Percentiles rank a stretch among this genome's conserved stretches.
These are phyloP conservation scores for Nycteola revayana DNA, from an alignment of 2,888 invertebrate species.

Conservation along the genomic window DNA sequence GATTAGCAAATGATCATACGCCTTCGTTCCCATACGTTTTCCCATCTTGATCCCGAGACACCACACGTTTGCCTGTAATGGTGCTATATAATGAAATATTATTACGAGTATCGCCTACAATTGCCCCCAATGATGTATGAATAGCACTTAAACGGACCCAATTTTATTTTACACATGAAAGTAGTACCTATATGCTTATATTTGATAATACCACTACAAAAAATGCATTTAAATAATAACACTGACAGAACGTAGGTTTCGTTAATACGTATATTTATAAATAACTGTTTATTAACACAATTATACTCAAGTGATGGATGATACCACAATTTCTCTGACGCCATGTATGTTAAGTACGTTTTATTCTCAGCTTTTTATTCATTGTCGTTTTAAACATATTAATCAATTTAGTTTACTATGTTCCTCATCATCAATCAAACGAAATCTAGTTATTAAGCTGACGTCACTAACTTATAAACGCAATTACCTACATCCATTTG, in stretches of 20 bases:
- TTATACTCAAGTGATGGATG: slow-evolving; percentile 56
- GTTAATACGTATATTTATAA: no score
- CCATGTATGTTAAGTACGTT: slow-evolving; percentile 49
- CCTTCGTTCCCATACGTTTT: slow-evolving; percentile 57
- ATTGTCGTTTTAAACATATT: slow-evolving; percentile 61
- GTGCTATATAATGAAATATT: slow-evolving; percentile 72
- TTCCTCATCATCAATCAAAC: slow-evolving; percentile 65
- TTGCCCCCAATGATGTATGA: slow-evolving; percentile 62
- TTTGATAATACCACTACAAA: neutral
- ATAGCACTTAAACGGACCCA: slow-evolving; percentile 53
- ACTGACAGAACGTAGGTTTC: no score
- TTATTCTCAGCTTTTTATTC: slow-evolving; percentile 59
- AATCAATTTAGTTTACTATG: slow-evolving; percentile 62
- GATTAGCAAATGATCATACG: slow-evolving; percentile 52
- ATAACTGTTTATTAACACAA: slow-evolving; percentile 56
- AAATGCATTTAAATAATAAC: neutral
- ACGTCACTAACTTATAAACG: slow-evolving; percentile 50
- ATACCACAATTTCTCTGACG: slow-evolving; percentile 56
- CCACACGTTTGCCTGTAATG: slow-evolving; percentile 70
- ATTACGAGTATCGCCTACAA: slow-evolving; percentile 62
- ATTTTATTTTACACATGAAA: slow-evolving; percentile 52
- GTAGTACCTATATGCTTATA: slow-evolving; percentile 16
- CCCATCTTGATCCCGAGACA: slow-evolving; percentile 60
- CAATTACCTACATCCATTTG: slow-evolving; percentile 45
- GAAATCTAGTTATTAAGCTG: slow-evolving; percentile 56